Base-by-base conservation (phyloP, 2,797 vertebrate species). In the Neoniphon sammara region DNA sequence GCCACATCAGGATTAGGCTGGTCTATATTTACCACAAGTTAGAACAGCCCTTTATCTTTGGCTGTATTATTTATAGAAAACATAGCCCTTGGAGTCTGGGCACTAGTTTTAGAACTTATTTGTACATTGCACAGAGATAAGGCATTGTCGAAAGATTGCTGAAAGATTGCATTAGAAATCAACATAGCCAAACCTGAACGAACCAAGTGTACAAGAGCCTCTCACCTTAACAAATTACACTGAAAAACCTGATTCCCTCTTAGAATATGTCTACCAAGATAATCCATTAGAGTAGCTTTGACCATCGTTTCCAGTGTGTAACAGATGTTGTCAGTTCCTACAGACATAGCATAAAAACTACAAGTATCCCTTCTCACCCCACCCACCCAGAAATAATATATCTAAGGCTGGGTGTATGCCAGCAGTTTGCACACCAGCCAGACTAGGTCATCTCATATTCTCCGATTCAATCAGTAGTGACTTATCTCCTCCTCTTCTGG, bases 401-500 rank as follows among this genome's bases (percentile, higher is more conserved):
- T 91, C 86, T 78, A 77, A 84, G 84, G 76, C 64, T 65, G 70
- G 31, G 69, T 61, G 78, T 71, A 61, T 62, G 60, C 65, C 81
- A 59, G 58, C 74, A 30, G 65, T 65, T 70, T 77, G 73, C 73
- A 77, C 73, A 62, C 85, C 81, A 84, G 73, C 57, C 78, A 57
- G 78, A 54, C 79, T 66, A 47, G 72, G 70, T 66, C 84, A 50
- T 84, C 92, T 94, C 91, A 90, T 89, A 81, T 92, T 94, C 91
- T 91, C 87, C 53, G 66, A 80, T 88, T 89, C 91, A 92, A 91
- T 94, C 91, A 93, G 86, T 87, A 85, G 75, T 60, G 90, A 88
- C 91, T 94, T 92, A 92, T 91, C 91, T 89, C 82, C 84, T 90
- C 78, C 89, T 85, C 83, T 83, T 88, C 80, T 89, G 84, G 69